Base-by-base conservation (phyloP, 2,113 vertebrate species). In the Brachionichthys hirsutus region DNA sequence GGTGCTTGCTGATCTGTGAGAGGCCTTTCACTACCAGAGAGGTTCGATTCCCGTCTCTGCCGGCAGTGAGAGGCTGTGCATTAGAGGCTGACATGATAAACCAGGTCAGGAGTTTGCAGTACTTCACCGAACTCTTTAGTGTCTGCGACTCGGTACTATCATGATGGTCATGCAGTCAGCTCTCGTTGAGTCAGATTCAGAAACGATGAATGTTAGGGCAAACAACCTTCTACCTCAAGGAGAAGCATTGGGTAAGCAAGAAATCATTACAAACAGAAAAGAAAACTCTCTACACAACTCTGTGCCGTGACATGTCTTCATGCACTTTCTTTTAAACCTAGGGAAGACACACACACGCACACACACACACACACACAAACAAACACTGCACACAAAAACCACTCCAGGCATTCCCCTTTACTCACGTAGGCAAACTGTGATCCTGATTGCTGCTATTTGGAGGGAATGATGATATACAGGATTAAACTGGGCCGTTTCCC, bases 401-500 rank as follows among this genome's bases (percentile, higher is more conserved):
- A 89, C 85, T 70, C 68, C 66, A 67, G 77, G 93, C 86, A 92
- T 90, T 90, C 91, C 89, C 90, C 87, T 86, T 95, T 92, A 92
- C 92, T 94, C 92, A 93, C 93, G 92, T 71, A 90, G 86, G 90
- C 85, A 72, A 93, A 95, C 94, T 98, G 90, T 87, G 88, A 75
- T 90, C 92, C 90, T 88, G 87, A 60, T 83, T 90, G 87, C 85
- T 88, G 89, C 88, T 90, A 90, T 80, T 91, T 87, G 91, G 80
- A 86, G 80, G 88, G 87, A 90, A 88, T 64, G 73, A 80, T 65
- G 54, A 88, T 81, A 88, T 84, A 70, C 16, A 87, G 45, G 12
- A 62, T 86, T 89, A 87, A 86, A 70, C 34, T 38, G 50, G 61
- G 73, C 46, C 74, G 44, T 56, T 71, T 67, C 51, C 70, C 70